phyloP scores from a whole-genome alignment of 2,113 vertebrate genomes.

The Vulpes lagopus region DNA sequence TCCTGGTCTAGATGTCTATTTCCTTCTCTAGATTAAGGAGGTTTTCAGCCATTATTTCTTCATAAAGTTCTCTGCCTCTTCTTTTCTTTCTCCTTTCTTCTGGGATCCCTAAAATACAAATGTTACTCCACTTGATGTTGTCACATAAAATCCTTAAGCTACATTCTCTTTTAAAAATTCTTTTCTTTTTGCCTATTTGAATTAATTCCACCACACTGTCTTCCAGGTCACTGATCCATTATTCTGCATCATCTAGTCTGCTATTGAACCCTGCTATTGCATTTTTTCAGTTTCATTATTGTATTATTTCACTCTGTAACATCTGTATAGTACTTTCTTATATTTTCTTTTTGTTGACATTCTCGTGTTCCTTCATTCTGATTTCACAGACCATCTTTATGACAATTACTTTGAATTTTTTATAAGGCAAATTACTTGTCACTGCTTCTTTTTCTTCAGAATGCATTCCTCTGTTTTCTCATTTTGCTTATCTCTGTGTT shows the following conservation, averaged over 20 bases:
- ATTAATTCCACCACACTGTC: not conserved
- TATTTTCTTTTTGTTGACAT: not conserved
- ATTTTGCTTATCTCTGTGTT: not conserved
- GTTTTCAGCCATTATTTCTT: not conserved
- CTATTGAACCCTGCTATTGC: not conserved
- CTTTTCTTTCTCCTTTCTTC: not conserved
- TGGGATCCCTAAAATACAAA: not conserved
- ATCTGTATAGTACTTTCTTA: not conserved
- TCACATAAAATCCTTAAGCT: not conserved
- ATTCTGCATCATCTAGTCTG: not conserved
- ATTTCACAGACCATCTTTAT: not conserved
- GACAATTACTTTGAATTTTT: not conserved
- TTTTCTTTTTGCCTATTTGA: not conserved
- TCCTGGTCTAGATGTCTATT: not conserved
- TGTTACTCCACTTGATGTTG: not conserved
- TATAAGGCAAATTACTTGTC: not conserved
- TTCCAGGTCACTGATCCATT: not conserved
- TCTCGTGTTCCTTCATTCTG: not conserved
- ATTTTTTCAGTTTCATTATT: not conserved
- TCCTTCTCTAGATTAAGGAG: not conserved
- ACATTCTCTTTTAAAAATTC: not conserved
- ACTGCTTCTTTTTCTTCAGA: not conserved
- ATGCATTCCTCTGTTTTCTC: not conserved
- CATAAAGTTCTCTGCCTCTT: not conserved
- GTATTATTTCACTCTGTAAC: not conserved